phyloP scores from a whole-genome alignment of 2,888 invertebrate species.

The Hypercompe scribonia region DNA sequence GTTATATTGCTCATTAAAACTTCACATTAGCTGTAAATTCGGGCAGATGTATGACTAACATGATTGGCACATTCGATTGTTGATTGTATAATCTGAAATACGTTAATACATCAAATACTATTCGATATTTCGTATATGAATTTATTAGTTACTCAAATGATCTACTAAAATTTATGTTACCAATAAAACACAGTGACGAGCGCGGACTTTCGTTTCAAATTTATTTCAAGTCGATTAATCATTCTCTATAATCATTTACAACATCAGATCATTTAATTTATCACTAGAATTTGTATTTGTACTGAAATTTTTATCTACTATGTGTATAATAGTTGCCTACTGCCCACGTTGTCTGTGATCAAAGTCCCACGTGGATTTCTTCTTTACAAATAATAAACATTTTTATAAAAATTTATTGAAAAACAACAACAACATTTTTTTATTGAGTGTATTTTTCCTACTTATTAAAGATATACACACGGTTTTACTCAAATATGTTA shows the following conservation, averaged over 20 bases:
- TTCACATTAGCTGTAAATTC: neutral
- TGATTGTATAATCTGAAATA: neutral
- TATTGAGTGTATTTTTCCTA: too few relatives aligned
- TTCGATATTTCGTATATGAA: neutral
- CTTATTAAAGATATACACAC: too few relatives aligned
- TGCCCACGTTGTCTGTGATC: neutral
- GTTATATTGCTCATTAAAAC: neutral
- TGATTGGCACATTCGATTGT: neutral
- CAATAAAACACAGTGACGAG: neutral
- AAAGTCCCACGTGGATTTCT: neutral
- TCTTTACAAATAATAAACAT: neutral
- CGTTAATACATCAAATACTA: neutral
- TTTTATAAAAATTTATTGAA: neutral
- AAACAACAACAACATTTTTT: too few relatives aligned
- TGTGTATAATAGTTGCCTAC: neutral
- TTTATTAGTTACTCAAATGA: neutral
- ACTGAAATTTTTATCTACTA: neutral
- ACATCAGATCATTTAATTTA: constrained; percentile 6
- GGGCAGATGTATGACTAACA: neutral
- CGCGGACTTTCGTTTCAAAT: neutral
- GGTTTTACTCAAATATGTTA: neutral
- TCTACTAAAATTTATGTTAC: constrained; percentile 4
- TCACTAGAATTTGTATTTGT: neutral
- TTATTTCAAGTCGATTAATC: neutral
- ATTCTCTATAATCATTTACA: neutral